Conservation (phyloP, 2,797 vertebrate genomes). For the Syngnathus acus region DNA sequence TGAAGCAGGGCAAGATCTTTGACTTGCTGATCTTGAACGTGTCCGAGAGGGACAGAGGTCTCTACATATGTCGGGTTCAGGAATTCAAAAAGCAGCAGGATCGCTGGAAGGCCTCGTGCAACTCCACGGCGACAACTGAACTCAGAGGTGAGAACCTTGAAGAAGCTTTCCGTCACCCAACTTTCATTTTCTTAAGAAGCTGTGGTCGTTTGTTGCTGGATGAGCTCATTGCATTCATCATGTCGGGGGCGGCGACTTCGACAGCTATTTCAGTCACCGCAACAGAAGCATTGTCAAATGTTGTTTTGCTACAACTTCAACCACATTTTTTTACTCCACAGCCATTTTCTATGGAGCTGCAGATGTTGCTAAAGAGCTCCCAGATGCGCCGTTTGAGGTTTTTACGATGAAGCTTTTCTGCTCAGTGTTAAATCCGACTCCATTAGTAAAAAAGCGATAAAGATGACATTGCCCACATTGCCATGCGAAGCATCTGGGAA, state of each 20-base stretch:
- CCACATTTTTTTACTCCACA: slow-evolving; percentile 9
- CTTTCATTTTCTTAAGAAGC: slow-evolving; percentile 3
- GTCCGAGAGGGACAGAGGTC: slow-evolving; percentile 75
- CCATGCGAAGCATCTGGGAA: neutral
- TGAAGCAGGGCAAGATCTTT: slow-evolving; percentile 75
- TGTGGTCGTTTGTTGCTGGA: slow-evolving; percentile 17
- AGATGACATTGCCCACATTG: slow-evolving; percentile 2
- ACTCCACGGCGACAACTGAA: slow-evolving; percentile 81
- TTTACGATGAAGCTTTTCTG: neutral
- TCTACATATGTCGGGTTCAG: slow-evolving; percentile 87
- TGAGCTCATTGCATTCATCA: slow-evolving; percentile 28
- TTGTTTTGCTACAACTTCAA: slow-evolving; percentile 22
- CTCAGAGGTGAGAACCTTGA: slow-evolving; percentile 73
- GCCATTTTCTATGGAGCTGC: neutral
- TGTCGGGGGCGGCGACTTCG: slow-evolving; percentile 18
- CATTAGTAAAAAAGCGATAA: neutral
- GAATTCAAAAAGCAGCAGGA: slow-evolving; percentile 84
- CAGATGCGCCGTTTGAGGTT: slow-evolving; percentile 10
- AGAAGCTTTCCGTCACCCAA: no score
- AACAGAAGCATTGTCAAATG: slow-evolving; percentile 38
- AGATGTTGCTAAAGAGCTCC: slow-evolving; percentile 7
- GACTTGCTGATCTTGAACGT: slow-evolving; percentile 78
- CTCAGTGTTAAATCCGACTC: neutral
- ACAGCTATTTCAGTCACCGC: slow-evolving; percentile 31
- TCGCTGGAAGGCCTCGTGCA: slow-evolving; percentile 86